These are phyloP conservation scores for Lipotes vexillifer DNA, from an alignment of 2,113 vertebrate species.

Conservation along the genomic window DNA sequence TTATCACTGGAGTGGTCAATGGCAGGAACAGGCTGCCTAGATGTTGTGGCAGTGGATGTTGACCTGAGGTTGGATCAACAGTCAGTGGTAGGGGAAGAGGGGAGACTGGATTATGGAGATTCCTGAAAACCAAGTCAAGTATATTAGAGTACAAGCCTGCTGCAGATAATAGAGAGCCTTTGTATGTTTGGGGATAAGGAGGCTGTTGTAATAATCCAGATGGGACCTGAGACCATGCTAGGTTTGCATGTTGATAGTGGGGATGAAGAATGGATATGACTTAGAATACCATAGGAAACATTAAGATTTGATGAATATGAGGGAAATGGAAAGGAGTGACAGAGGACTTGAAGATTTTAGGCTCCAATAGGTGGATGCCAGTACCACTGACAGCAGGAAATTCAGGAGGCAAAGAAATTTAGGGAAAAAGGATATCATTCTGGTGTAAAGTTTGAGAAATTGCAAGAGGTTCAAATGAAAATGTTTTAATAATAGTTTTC, in stretches of 20 bases:
- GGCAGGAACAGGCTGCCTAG: neutral
- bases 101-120: neutral
- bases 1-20: neutral
- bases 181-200: neutral
- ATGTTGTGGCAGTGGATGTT: neutral
- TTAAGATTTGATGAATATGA: neutral
- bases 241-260: neutral
- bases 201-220: neutral
- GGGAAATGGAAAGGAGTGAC: neutral
- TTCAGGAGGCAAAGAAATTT: neutral
- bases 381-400: neutral
- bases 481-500: neutral
- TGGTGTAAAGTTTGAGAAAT: neutral
- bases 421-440: neutral
- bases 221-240: neutral
- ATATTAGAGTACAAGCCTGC: neutral
- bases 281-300: neutral
- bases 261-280: neutral
- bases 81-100: too few species aligned
- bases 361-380: neutral
- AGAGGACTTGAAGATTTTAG: neutral
- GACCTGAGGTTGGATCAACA: neutral
- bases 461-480: conserved; percentile 5
- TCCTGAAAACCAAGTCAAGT: neutral
- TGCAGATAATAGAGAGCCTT: neutral